Base-by-base conservation (phyloP, 2,113 vertebrate species). In the Lycaon pictus region DNA sequence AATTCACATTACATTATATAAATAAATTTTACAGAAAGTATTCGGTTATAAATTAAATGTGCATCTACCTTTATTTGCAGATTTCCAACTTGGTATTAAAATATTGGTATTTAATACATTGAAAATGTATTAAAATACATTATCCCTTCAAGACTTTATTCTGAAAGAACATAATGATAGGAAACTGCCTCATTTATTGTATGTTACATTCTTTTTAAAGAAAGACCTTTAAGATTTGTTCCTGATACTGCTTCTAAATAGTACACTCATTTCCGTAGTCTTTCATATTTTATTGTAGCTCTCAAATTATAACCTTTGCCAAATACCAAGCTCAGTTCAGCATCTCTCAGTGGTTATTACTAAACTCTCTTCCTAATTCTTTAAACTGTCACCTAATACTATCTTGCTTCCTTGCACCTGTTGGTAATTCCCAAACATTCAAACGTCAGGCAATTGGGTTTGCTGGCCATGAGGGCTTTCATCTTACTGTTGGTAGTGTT, bases 331-430 rank as follows among this genome's bases (percentile, higher is more conserved):
- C 43, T 98, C 7, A 37, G 43, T 55, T 13, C 93, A 97, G 90
- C 56, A 88, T 11, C 81, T 79, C 55, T n/a, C 83, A 93, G 22
- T 62, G 94, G 32, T 51, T 76, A 72, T 23, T 58, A 74, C 35
- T 88, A 90, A 8, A 83, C n/a, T 86, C 5, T 55, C n/a, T 85
- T 91, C 48, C 37, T 80, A 95, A 94, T 94, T 97, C 77, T 96
- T 98, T 97, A 93, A 93, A 81, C 37, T 7, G 0, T 3, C 43
- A 84, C 35, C 51, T 63, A 65, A 60, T 37, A 96, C 97, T 72
- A 43, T 63, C 23, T 83, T 90, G 15, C 29, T 96, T 48, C 43
- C 88, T 43, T 97, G 65, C 7, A 35, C 65, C 79, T 88, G 71
- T 65, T 90, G 91, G 67, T 80, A 88, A 83, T 90, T 96, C 85